A percentile compares a stretch with the other conserved stretches of the same genome.
phyloP scores from a whole-genome alignment of 2,113 vertebrate species.

The Pangasianodon hypophthalmus region DNA sequence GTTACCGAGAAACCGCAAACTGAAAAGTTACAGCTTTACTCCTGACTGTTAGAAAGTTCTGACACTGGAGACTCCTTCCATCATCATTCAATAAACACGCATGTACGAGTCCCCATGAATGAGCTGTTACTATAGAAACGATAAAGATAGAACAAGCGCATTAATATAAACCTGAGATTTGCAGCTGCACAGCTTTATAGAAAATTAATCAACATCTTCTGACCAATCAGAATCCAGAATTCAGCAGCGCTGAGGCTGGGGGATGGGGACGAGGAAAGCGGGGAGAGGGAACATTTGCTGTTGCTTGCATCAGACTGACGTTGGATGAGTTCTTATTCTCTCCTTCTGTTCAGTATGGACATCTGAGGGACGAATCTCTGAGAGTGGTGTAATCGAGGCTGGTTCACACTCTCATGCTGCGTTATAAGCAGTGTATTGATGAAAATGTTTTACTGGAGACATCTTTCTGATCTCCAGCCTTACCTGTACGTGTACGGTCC shows the following conservation, averaged over 20 bases:
- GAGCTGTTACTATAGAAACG: neutral
- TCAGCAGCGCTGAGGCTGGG: neutral
- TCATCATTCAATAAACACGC: neutral
- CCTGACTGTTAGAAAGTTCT: neutral
- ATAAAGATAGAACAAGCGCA: neutral
- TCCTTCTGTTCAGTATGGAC: conserved; percentile 12
- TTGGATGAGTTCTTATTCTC: conserved; percentile 1
- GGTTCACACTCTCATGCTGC: neutral
- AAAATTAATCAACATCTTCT: neutral
- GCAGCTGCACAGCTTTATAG: neutral
- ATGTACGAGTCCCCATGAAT: neutral
- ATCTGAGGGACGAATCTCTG: neutral
- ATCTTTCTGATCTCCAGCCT: neutral
- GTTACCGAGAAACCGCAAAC: neutral
- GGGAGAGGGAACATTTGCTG: neutral
- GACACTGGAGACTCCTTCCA: neutral
- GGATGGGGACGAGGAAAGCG: neutral
- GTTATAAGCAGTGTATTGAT: no score
- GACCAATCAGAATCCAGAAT: neutral
- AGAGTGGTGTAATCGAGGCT: no score
- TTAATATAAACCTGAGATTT: neutral
- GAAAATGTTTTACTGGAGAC: neutral
- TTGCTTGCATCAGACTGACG: conserved; percentile 13
- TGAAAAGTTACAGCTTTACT: neutral
- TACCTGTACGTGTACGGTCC: conserved; percentile 95